These are phyloP conservation scores for Drosophila equinoxialis DNA, from an alignment of 1,140 invertebrate genomes.

Conservation along the genomic window DNA sequence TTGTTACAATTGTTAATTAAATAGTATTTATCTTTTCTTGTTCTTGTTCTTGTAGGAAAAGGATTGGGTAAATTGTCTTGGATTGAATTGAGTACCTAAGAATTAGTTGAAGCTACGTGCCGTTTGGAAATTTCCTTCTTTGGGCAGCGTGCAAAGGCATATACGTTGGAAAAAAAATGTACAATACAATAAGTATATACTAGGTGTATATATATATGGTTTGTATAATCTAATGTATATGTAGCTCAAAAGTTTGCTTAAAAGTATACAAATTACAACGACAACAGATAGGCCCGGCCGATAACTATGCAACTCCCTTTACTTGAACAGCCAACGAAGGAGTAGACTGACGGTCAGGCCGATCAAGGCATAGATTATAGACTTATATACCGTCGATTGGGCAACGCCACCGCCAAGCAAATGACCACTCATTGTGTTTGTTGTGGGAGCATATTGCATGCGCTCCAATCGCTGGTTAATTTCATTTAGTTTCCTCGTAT, in stretches of 20 bases:
- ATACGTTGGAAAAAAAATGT: constrained; percentile 49
- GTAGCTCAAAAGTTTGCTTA: constrained; percentile 62
- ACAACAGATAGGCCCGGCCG: constrained; percentile 14
- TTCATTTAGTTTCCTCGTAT: constrained; percentile 64
- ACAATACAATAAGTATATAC: constrained; percentile 50
- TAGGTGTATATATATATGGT: constrained; percentile 25
- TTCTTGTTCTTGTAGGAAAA: too few relatives aligned
- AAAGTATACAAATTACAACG: constrained; percentile 48
- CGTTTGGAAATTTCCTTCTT: neutral
- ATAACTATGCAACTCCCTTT: constrained; percentile 15
- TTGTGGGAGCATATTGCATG: constrained; percentile 67
- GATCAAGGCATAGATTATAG: constrained; percentile 59
- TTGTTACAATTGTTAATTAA: neutral
- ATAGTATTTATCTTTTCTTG: neutral
- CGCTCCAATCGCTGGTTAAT: constrained; percentile 68
- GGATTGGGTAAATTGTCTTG: neutral
- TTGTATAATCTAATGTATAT: constrained; percentile 45
- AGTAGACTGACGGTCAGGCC: constrained; percentile 55
- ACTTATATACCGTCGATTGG: constrained; percentile 53
- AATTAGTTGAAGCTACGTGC: constrained; percentile 27
- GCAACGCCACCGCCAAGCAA: constrained; percentile 52
- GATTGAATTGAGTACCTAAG: constrained; percentile 13
- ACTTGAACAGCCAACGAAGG: constrained; percentile 70
- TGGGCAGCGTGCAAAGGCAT: constrained; percentile 47
- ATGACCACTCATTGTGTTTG: constrained; percentile 12